These are phyloP conservation scores for Dufourea novaeangliae DNA, from an alignment of 1,140 invertebrate genomes.

Conservation along the genomic window DNA sequence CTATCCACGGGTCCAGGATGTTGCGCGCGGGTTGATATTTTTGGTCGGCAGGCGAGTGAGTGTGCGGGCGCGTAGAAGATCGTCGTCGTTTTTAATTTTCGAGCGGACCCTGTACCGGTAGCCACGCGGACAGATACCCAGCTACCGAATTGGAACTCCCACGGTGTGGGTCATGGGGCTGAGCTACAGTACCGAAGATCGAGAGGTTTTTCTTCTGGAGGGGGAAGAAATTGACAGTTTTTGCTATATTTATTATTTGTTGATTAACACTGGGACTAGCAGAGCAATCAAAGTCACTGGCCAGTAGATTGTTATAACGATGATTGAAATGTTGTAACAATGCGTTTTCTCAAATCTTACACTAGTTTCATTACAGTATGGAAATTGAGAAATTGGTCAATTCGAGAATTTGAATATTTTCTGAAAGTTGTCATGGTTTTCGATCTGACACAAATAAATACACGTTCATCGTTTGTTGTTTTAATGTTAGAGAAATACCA, in stretches of 20 bases:
- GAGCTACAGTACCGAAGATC: neutral
- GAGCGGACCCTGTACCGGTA: constrained; percentile 28
- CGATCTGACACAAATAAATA: too few relatives aligned
- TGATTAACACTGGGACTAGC: too few relatives aligned
- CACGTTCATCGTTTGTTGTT: too few relatives aligned
- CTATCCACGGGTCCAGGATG: neutral
- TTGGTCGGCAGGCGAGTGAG: neutral
- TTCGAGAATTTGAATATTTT: too few relatives aligned
- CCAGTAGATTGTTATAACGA: too few relatives aligned
- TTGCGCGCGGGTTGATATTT: neutral
- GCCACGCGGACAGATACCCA: constrained; percentile 16
- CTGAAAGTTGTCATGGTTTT: too few relatives aligned
- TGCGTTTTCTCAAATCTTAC: too few relatives aligned
- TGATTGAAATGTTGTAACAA: too few relatives aligned
- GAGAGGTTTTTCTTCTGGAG: neutral
- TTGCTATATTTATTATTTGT: neutral
- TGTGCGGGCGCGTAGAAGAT: neutral
- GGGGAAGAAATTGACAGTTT: neutral
- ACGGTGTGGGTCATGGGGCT: constrained; percentile 2
- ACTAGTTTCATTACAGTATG: too few relatives aligned
- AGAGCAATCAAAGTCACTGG: too few relatives aligned
- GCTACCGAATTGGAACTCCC: constrained; percentile 50
- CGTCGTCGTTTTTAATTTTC: constrained; percentile 46
- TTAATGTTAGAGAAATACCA: too few relatives aligned
- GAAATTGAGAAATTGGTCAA: too few relatives aligned